Evolutionary conservation across 2,888 invertebrate genomes (phyloP), one percentile per base, ranked within the genome.

Genomic region (Zygogramma bicolorata): DNA sequence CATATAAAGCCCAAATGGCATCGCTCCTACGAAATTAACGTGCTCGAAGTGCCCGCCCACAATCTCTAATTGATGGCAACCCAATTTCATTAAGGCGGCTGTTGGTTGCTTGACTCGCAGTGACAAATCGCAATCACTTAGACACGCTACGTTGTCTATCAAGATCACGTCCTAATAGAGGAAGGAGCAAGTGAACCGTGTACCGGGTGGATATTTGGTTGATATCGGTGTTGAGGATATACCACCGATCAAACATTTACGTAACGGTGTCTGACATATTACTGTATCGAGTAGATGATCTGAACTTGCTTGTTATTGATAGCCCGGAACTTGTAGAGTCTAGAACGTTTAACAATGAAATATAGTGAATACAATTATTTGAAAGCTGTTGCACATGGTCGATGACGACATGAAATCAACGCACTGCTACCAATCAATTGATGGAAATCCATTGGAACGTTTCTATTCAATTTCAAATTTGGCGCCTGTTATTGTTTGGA

Each of bases 11-110:
- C 27, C 53, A n/a, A 53, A 27, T 53, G n/a, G 53, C 40, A 70
- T 70, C 18, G 65, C 31, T 68, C 31, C 10, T 68, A 29, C 53
- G 53, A 68, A 68, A 62, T 68, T 49, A 68, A 68, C 58, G 25
- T 25, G 15, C 34, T 53, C 25, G 31, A 31, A 42, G 57, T 70
- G 57, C 63, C 20, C 65, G 53, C 59, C 25, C 62, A 61, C 69
- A 71, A 74, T 74, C 71, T 68, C 66, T 68, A 71, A 74, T 74
- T 71, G 71, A 71, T 71, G 68, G 68, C 65, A 74, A 74, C 66
- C 68, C 65, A 65, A 71, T 74, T 71, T 71, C 71, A 65, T 68
- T 70, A 66, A 69, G 31, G 62, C 59, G 57, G 27, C 42, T 65
- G 63, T 57, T 63, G 68, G 65, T 38, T 57, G 65, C 71, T 59